Percentiles rank a stretch among this genome's conserved stretches.
Evolutionary conservation across 2,888 invertebrate genomes (phyloP).

Genomic region (Eupelmus urozonus): DNA sequence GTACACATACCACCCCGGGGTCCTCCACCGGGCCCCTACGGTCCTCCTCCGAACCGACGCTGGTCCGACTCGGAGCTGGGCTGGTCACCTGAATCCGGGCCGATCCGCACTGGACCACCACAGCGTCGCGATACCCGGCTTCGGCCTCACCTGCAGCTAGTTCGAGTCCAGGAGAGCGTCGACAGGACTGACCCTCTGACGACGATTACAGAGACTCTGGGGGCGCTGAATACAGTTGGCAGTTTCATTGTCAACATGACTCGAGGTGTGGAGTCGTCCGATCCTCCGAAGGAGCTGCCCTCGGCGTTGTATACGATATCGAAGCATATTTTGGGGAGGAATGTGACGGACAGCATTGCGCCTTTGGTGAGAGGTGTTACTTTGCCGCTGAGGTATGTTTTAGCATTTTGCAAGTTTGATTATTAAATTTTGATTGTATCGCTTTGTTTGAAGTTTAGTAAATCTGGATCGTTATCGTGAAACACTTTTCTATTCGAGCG

Average conservation of each 20-base stretch:
- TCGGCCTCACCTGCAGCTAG: slow-evolving; percentile 66
- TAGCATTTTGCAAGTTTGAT: no score
- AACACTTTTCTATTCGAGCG: no score
- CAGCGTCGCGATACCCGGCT: slow-evolving; percentile 69
- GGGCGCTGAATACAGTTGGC: slow-evolving; percentile 91
- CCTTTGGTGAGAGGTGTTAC: slow-evolving; percentile 82
- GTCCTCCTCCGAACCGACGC: background rate
- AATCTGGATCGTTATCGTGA: no score
- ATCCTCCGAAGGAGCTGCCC: slow-evolving; percentile 81
- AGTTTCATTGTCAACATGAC: slow-evolving; percentile 91
- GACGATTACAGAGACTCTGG: slow-evolving; percentile 82
- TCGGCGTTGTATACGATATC: slow-evolving; percentile 88
- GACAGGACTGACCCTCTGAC: slow-evolving; percentile 74
- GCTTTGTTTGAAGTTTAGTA: no score
- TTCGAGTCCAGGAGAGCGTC: slow-evolving; percentile 59
- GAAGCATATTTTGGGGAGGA: slow-evolving; percentile 87
- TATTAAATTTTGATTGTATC: no score
- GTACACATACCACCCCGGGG: background rate
- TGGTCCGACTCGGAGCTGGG: slow-evolving; percentile 28
- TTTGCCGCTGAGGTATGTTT: slow-evolving; percentile 69
- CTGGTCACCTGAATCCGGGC: background rate
- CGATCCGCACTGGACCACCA: slow-evolving; percentile 62
- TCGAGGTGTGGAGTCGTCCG: slow-evolving; percentile 75
- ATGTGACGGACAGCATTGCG: slow-evolving; percentile 89
- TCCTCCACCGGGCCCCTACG: background rate